phyloP scores from a whole-genome alignment of 2,888 invertebrate species.

The Philereme vetulata region DNA sequence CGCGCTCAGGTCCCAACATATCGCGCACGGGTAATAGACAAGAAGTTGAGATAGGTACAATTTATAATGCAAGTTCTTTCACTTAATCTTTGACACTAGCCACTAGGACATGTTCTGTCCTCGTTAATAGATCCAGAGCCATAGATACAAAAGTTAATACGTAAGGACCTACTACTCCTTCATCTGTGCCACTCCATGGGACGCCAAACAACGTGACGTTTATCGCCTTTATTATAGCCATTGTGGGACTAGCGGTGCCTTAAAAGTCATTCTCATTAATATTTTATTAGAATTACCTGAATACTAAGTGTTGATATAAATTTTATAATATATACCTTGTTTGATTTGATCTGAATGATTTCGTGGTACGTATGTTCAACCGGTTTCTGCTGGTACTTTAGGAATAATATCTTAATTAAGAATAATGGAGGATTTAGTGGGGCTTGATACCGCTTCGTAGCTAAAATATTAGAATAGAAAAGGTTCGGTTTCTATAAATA shows the following conservation, averaged over 20 bases:
- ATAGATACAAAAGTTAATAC: not conserved
- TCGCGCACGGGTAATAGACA: too few relatives aligned
- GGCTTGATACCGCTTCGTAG: too few relatives aligned
- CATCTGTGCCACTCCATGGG: constrained; percentile 55
- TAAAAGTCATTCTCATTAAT: constrained; percentile 31
- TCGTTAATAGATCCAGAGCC: constrained; percentile 65
- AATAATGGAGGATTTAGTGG: not conserved
- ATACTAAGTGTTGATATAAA: constrained; percentile 22
- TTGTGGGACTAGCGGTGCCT: constrained; percentile 30
- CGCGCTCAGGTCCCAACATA: too few relatives aligned
- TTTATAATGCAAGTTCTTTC: too few relatives aligned
- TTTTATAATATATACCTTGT: constrained; percentile 23
- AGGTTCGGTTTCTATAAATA: too few relatives aligned
- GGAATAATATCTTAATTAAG: not conserved
- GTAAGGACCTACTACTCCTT: constrained; percentile 18
- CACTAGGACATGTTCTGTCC: not conserved
- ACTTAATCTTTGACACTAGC: not conserved
- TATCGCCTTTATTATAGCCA: constrained; percentile 47
- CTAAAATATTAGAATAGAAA: too few relatives aligned
- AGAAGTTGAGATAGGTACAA: too few relatives aligned
- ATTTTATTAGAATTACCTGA: constrained; percentile 28
- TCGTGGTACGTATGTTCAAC: constrained; percentile 13
- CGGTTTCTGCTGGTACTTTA: constrained; percentile 6
- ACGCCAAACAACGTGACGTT: constrained; percentile 72
- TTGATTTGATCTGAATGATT: constrained; percentile 18